Conservation (phyloP, 1,140 invertebrate species). For the Drosophila jambulina region DNA sequence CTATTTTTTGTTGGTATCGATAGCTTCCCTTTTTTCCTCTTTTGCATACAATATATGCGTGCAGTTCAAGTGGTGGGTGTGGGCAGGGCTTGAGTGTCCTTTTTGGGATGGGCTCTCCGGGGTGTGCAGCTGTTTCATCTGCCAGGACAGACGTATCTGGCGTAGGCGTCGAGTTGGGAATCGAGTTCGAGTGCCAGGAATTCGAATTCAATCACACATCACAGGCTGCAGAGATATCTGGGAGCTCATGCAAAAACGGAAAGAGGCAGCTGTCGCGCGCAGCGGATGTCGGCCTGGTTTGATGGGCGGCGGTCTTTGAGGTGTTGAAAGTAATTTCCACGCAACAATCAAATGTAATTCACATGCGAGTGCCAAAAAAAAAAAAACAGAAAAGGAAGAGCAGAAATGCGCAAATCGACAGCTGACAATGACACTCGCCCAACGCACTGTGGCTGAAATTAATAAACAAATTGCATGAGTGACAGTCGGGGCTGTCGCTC, state of each 20-base stretch:
- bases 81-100: neutral
- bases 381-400: neutral
- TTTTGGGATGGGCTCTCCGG: neutral
- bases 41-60: conserved; percentile 44
- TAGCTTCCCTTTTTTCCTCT: conserved; percentile 2
- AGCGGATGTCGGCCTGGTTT: conserved; percentile 44
- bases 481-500: neutral
- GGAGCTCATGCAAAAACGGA: conserved; percentile 7
- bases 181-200: conserved; percentile 63
- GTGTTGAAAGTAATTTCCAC: conserved; percentile 67
- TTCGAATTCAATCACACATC: conserved; percentile 81
- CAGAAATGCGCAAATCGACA: conserved; percentile 55
- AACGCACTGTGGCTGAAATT: conserved; percentile 15
- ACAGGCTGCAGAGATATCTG: conserved; percentile 43
- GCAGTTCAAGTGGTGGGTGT: conserved; percentile 30
- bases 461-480: conserved; percentile 20
- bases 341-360: conserved; percentile 78
- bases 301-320: conserved; percentile 18
- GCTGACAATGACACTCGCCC: conserved; percentile 50
- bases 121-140: conserved; percentile 16
- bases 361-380: conserved; percentile 42
- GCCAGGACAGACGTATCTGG: conserved; percentile 43
- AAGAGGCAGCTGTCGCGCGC: conserved; percentile 48
- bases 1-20: conserved; percentile 22
- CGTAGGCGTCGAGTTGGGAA: conserved; percentile 41